phyloP scores from a whole-genome alignment of 92 coral and sea anemone species.

The Siderastrea radians region DNA sequence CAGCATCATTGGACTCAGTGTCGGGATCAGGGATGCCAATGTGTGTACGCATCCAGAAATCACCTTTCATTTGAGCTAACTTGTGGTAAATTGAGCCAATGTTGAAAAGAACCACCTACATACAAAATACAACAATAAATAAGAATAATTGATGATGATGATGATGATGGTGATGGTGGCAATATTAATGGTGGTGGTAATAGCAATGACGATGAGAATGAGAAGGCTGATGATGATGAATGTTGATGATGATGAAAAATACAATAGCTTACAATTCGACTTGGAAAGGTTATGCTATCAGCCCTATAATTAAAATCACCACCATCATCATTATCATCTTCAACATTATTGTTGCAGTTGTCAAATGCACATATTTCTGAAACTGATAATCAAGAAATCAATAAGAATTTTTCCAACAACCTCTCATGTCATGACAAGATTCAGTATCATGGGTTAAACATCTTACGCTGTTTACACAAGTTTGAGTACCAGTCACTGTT shows the following conservation, averaged over 20 bases:
- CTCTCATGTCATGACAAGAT: too few species aligned
- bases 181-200: too few species aligned
- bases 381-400: too few species aligned
- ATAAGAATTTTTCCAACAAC: too few species aligned
- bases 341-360: background rate
- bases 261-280: too few species aligned
- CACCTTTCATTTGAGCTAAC: conserved; percentile 82
- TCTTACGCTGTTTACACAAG: too few species aligned
- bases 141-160: background rate
- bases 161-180: too few species aligned
- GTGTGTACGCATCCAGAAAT: conserved; percentile 77
- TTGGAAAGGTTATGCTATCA: too few species aligned
- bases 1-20: conserved; percentile 93
- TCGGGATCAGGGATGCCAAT: conserved; percentile 91
- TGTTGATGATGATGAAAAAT: too few species aligned
- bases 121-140: background rate
- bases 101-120: conserved; percentile 93
- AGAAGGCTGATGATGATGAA: background rate
- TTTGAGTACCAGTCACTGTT: too few species aligned
- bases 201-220: too few species aligned
- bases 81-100: conserved; percentile 90
- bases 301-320: background rate
- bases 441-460: too few species aligned
- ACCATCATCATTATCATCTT: background rate
- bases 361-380: background rate